A percentile compares a stretch with the other conserved stretches of the same genome.
phyloP scores from a whole-genome alignment of 1,140 invertebrate species.

The Pogonognathellus flavescens region DNA sequence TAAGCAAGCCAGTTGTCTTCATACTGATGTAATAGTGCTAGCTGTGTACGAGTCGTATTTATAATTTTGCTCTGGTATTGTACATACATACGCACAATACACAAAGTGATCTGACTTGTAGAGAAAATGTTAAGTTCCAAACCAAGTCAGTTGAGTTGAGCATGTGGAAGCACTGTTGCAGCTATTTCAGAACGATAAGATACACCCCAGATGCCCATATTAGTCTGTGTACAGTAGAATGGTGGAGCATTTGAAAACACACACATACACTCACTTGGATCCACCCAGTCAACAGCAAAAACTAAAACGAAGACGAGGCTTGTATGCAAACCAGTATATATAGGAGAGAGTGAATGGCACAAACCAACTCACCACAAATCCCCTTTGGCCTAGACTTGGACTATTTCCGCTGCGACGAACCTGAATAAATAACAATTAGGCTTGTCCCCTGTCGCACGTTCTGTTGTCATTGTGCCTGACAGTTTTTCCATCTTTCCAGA shows the following conservation, averaged over 20 bases:
- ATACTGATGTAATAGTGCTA: neutral
- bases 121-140: neutral
- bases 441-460: constrained; percentile 42
- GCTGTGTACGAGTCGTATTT: neutral
- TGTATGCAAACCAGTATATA: too few relatives aligned
- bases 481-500: constrained; percentile 50
- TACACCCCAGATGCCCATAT: constrained; percentile 26
- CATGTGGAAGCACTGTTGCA: neutral
- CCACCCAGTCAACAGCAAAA: neutral
- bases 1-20: neutral
- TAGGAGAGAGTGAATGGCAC: neutral
- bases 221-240: neutral
- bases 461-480: constrained; percentile 54
- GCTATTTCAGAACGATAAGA: constrained; percentile 15
- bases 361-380: constrained; percentile 48
- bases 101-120: neutral
- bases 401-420: constrained; percentile 42
- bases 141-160: neutral
- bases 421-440: constrained; percentile 60
- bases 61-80: neutral
- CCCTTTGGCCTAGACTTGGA: constrained; percentile 36
- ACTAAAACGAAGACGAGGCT: too few relatives aligned
- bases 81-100: neutral
- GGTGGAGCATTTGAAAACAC: neutral
- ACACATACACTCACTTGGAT: neutral